Evolutionary conservation across 2,113 vertebrate species (phyloP).

Genomic region (Trinectes maculatus): DNA sequence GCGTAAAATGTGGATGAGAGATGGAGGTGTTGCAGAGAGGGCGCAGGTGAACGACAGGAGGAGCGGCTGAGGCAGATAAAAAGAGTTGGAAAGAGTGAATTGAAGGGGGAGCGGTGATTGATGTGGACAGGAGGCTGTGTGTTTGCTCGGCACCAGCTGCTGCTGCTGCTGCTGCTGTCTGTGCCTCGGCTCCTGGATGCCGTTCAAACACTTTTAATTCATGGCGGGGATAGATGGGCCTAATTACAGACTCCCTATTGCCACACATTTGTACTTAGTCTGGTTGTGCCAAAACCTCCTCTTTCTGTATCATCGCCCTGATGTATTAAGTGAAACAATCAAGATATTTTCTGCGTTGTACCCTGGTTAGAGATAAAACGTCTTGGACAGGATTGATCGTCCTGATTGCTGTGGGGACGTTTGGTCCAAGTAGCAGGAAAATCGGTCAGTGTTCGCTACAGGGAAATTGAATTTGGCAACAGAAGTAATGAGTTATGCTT

Average conservation of each 20-base stretch:
- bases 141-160: conserved; percentile 60
- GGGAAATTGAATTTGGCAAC: neutral
- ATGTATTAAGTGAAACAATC: neutral
- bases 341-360: neutral
- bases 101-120: conserved; percentile 50
- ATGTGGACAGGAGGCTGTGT: conserved; percentile 54
- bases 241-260: conserved; percentile 54
- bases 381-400: neutral
- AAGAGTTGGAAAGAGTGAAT: conserved; percentile 25
- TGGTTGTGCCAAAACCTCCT: neutral
- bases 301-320: conserved; percentile 10
- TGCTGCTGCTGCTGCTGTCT: conserved; percentile 61
- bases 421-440: neutral
- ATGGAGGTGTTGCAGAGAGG: conserved; percentile 25
- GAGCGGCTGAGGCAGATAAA: conserved; percentile 4
- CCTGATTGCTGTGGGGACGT: neutral
- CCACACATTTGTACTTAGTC: conserved; percentile 28
- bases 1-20: conserved; percentile 18
- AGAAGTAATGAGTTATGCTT: too few species aligned
- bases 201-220: conserved; percentile 63
- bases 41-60: conserved; percentile 46
- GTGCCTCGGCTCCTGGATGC: conserved; percentile 48
- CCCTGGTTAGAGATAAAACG: neutral
- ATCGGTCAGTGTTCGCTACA: neutral
- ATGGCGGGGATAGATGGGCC: conserved; percentile 34